Evolutionary conservation across 1,140 invertebrate genomes (phyloP), one percentile per base, ranked within the genome.

Genomic region (Parapsyche elsis): DNA sequence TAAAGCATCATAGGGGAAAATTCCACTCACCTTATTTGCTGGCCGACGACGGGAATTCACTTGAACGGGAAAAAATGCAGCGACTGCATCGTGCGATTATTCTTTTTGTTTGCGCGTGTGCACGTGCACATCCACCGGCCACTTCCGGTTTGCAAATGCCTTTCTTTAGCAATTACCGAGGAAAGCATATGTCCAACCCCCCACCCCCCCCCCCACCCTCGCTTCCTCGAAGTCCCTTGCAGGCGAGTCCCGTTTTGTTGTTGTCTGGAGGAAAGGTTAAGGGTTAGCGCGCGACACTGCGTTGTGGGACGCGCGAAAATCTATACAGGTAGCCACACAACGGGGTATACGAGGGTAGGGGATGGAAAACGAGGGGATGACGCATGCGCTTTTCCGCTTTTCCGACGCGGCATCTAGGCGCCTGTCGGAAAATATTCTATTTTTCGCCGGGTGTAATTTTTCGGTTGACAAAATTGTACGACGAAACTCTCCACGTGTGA

Each of bases 301-400:
- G 57, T 19, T 61, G 16, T 5, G 57, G n/a, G 57, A 21, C 57
- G 57, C 57, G 57, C 49, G 16, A 61, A 61, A 61, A 61, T 61
- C 57, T 61, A 61, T 61, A 61, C 57, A n/a, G 57, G 57, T n/a
- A 16, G 14, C 57, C n/a, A 16, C 5, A 1, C 1, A 9, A 9
- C 16, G 14, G 57, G 14, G 7, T 9, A 53, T 14, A 19, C 10
- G 49, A 53, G 49, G 49, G 49, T 14, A 19, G 49, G 16, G 57
- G 57, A 7, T n/a, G 14, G 57, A 61, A 19, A 19, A 38, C 7
- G 9, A 16, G 9, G 16, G 21, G 1, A 16, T 9, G 57, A 19
- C 57, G 57, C 57, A 61, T n/a, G 57, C 57, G 57, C 57, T 61
- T 61, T 61, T 53, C 49, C 12, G 12, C 30, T 38, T 38, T 38